phyloP scores from a whole-genome alignment of 1,140 invertebrate genomes.

The Lanistes nyassanus region DNA sequence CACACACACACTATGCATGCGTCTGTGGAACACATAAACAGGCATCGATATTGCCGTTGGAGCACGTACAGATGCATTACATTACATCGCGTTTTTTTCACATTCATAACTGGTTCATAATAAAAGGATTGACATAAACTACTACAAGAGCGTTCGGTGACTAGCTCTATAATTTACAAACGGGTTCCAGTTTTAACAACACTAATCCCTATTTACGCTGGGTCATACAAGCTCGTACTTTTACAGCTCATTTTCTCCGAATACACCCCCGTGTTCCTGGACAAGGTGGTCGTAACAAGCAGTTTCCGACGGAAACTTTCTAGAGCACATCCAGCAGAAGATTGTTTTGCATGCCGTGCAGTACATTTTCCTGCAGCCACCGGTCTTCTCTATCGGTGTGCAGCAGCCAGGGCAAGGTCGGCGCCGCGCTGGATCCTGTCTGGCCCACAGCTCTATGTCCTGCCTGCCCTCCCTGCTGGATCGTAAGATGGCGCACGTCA shows the following conservation, averaged over 20 bases:
- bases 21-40: no score
- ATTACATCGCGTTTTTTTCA: no score
- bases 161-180: no score
- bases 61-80: no score
- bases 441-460: slow-evolving; percentile 34
- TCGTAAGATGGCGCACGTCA: slow-evolving; percentile 48
- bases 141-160: no score
- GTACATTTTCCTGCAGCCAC: slow-evolving; percentile 51
- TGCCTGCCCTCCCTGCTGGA: slow-evolving; percentile 15
- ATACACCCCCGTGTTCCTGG: slow-evolving; percentile 35
- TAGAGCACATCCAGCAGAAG: slow-evolving; percentile 54
- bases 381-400: slow-evolving; percentile 47
- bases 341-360: slow-evolving; percentile 40
- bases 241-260: background rate
- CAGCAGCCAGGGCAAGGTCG: slow-evolving; percentile 52
- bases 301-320: slow-evolving; percentile 19
- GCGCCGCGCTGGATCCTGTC: slow-evolving; percentile 28
- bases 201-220: no score
- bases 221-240: background rate
- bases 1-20: no score
- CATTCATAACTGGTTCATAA: no score
- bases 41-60: no score
- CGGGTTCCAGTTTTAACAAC: no score
- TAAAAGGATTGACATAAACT: no score
- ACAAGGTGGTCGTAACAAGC: slow-evolving; percentile 48